A percentile compares a stretch with the other conserved stretches of the same genome.
These are phyloP conservation scores for Geotrupes spiniger DNA, from an alignment of 2,888 invertebrate genomes.

Conservation along the genomic window DNA sequence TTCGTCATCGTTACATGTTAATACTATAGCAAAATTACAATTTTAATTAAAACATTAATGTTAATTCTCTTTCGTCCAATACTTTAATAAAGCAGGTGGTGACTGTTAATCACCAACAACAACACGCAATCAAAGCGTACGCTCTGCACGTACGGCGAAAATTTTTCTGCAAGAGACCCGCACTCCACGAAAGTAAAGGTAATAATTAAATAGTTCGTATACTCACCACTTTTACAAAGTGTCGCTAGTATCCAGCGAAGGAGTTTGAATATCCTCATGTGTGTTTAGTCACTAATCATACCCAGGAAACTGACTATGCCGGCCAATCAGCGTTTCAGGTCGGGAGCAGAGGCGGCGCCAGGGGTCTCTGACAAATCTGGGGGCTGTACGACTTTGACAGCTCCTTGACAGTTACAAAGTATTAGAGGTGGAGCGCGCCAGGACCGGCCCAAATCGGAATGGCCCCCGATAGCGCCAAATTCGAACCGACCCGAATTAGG, in stretches of 20 bases:
- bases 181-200: conserved; percentile 25
- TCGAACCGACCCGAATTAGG: conserved; percentile 33
- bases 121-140: background rate
- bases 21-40: no score
- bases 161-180: background rate
- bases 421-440: conserved; percentile 50
- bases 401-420: conserved; percentile 51
- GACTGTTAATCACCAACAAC: no score
- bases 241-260: conserved; percentile 47
- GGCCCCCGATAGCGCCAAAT: conserved; percentile 49
- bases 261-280: conserved; percentile 30
- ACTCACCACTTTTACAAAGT: conserved; percentile 38
- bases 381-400: conserved; percentile 51
- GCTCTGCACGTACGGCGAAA: conserved; percentile 15
- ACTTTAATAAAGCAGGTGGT: no score
- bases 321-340: conserved; percentile 44
- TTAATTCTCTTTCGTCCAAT: no score
- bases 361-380: conserved; percentile 48
- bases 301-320: conserved; percentile 40
- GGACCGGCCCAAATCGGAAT: conserved; percentile 51
- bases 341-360: conserved; percentile 48
- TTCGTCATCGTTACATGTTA: no score
- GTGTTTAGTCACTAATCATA: conserved; percentile 46
- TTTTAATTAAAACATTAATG: no score
- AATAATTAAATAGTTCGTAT: conserved; percentile 42